Evolutionary conservation across 2,797 vertebrate genomes (phyloP).

Genomic region (Bradypodion pumilum): DNA sequence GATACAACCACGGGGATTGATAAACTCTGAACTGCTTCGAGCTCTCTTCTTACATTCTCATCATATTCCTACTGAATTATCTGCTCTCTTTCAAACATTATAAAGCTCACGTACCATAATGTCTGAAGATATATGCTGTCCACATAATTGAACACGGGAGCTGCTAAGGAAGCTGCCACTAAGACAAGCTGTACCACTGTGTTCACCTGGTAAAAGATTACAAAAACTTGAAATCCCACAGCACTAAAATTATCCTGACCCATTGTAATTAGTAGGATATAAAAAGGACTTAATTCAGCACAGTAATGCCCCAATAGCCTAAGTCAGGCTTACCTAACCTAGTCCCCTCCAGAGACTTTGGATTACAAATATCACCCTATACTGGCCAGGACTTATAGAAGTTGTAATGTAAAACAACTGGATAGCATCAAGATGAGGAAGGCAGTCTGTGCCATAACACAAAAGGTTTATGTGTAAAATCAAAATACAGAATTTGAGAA

Average conservation of each 20-base stretch:
- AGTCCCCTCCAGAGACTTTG: not conserved
- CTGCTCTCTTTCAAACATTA: slow-evolving; percentile 9
- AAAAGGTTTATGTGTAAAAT: not conserved
- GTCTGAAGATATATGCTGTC: slow-evolving; percentile 91
- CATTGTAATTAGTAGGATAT: not conserved
- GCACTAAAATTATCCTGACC: not conserved
- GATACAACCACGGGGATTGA: not conserved
- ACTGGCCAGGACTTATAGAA: not conserved
- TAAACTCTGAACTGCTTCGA: not conserved
- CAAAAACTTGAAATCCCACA: not conserved
- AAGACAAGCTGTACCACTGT: slow-evolving; percentile 92
- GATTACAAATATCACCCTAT: not conserved
- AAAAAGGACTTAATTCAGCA: not conserved
- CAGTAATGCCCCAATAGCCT: not conserved
- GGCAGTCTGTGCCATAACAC: not conserved
- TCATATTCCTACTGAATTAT: not conserved
- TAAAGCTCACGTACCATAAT: slow-evolving; percentile 84
- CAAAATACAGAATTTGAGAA: not conserved
- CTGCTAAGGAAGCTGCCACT: slow-evolving; percentile 92
- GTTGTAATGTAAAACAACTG: not conserved
- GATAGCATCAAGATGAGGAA: not conserved
- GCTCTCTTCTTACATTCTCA: not conserved
- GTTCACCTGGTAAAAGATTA: slow-evolving; percentile 83
- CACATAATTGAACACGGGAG: slow-evolving; percentile 94
- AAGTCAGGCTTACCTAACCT: not conserved